Evolutionary conservation across 2,113 vertebrate species (phyloP), one percentile per base, ranked within the genome.

Genomic region (Dipodomys merriami): DNA sequence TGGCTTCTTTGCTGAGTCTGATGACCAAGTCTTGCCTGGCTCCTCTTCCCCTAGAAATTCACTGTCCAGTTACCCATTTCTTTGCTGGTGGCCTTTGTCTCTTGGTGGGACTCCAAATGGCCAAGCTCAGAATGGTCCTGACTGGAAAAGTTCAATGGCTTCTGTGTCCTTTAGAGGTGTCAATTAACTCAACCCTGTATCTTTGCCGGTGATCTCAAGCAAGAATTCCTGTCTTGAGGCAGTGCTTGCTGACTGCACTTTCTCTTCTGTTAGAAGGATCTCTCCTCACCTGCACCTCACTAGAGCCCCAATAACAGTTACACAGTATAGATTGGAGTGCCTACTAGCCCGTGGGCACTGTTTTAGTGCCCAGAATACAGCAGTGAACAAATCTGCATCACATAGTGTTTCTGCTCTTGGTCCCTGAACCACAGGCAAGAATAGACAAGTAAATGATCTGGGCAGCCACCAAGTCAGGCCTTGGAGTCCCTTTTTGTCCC

Each of bases 331-430:
- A 1, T 46, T 60, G 72, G 67, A 30, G 29, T 35, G 53, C 49
- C 39, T 10, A 0, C 39, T 77, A 23, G 62, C 16, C n/a, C 5
- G 0, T 57, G 67, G 10, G 4, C 23, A 11, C n/a, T 77, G 2
- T 1, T 29, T 72, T 30, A 33, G 27, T 67, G 25, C 27, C 0
- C 74, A 35, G 53, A 30, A 46, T 62, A 23, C 1, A 78, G 46
- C 57, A 9, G 0, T 11, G 18, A 83, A 13, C 49, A 65, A n/a
- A 22, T 25, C 7, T 0, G 5, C 60, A 46, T 86, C 33, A 91
- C n/a, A 65, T 57, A 27, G 35, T 76, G 30, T 62, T 86, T 71
- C 29, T 19, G 7, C 19, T 62, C 30, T 60, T 67, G 33, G 68
- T 5, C 15, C 29, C 27, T 30, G 81, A 49, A 39, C 46, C 33